Evolutionary conservation across 2,797 vertebrate species (phyloP), one percentile per base, ranked within the genome.

Genomic region (Notolabrus celidotus): DNA sequence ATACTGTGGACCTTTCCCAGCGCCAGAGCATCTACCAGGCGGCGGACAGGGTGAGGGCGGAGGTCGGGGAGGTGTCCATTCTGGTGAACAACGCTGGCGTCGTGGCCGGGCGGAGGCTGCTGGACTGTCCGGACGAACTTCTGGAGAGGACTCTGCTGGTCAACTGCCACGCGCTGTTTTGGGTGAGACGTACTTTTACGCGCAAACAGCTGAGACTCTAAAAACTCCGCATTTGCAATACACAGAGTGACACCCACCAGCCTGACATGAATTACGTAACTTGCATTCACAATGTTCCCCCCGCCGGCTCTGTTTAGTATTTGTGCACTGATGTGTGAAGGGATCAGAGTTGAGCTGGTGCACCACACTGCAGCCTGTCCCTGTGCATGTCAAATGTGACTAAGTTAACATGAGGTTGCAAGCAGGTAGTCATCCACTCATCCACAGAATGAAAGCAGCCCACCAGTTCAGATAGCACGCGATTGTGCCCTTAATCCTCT

Each of bases 111-210:
- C 83, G 85, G 59, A 84, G 89, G 70, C 72, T 94, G 68, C 84
- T 95, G 67, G 93, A 94, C 42, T 93, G 92, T 68, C 92, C 93
- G 0, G 92, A 94, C 39, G 91, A 91, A 71, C 88, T 93, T 1
- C 12, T 94, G 73, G 93, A 94, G 73, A 88, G 88, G 81, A 93
- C 92, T 0, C 87, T 94, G 67, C 79, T 87, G 53, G 93, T 93
- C 6, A 94, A 94, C 77, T 94, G 93, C 42, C 92, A 94, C 43
- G 92, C 92, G 16, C 86, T 93, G 2, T 94, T 94, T 17, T 94
- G 93, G 93, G 90, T 93, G 68, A 90, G 87, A 31, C 31, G 43
- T 22, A 33, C 7, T 0, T 55, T 67, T 70, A 53, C 56, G 60
- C 79, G 66, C 45, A 41, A 34, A 63, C 47, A 39, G n/a, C 2